Evolutionary conservation across 2,888 invertebrate genomes (phyloP).

Genomic region (Ormyrus rosae): DNA sequence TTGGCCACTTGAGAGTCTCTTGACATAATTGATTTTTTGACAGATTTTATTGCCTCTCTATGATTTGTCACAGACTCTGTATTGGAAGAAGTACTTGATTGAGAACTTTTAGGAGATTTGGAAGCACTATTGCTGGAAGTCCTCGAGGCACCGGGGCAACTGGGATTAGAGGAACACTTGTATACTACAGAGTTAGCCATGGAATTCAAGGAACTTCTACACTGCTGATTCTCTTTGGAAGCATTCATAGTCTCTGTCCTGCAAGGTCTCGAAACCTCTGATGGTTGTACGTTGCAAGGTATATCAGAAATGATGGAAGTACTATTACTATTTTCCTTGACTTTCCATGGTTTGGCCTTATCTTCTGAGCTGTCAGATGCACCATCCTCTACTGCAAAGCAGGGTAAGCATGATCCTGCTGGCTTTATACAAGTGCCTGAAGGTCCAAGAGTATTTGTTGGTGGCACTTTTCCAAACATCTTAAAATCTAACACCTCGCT

Average conservation of each 20-base stretch:
- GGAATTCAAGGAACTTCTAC: slow-evolving; percentile 55
- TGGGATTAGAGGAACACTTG: slow-evolving; percentile 67
- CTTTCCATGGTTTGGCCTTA: slow-evolving; percentile 66
- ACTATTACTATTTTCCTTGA: slow-evolving; percentile 62
- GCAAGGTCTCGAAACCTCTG: slow-evolving; percentile 58
- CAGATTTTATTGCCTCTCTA: slow-evolving; percentile 43
- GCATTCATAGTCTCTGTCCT: slow-evolving; percentile 60
- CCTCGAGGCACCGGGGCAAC: slow-evolving; percentile 61
- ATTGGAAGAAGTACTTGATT: slow-evolving; percentile 26
- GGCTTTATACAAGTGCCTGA: slow-evolving; percentile 31
- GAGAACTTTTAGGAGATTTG: slow-evolving; percentile 59
- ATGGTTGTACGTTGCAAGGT: slow-evolving; percentile 59
- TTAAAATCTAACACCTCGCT: slow-evolving; percentile 37
- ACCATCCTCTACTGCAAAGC: slow-evolving; percentile 67
- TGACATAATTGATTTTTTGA: slow-evolving; percentile 52
- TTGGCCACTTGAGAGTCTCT: slow-evolving; percentile 53
- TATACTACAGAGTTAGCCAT: slow-evolving; percentile 57
- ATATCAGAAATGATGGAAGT: slow-evolving; percentile 62
- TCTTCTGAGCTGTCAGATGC: slow-evolving; percentile 61
- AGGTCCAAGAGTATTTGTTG: slow-evolving; percentile 68
- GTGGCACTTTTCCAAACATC: slow-evolving; percentile 71
- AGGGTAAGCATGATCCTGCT: slow-evolving; percentile 66
- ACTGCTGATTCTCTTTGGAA: slow-evolving; percentile 56
- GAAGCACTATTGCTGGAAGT: slow-evolving; percentile 58
- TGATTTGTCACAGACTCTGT: slow-evolving; percentile 28